Percentiles rank a stretch among this genome's conserved stretches.
phyloP scores from a whole-genome alignment of 2,888 invertebrate species.

The Tetragonula carbonaria region DNA sequence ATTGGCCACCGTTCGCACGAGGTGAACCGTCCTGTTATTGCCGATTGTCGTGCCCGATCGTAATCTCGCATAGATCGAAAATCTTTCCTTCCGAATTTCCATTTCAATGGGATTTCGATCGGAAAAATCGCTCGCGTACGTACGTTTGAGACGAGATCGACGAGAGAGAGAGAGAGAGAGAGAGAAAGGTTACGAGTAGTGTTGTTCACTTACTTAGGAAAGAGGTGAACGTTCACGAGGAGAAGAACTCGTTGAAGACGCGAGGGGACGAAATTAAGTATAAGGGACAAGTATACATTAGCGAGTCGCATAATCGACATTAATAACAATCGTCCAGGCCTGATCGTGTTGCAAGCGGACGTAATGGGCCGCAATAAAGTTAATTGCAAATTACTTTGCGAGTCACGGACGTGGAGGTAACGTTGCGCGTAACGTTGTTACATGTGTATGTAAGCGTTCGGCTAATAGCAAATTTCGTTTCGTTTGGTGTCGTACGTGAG shows the following conservation, averaged over 20 bases:
- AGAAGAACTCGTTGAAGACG: not conserved
- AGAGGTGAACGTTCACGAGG: not conserved
- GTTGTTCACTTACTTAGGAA: not conserved
- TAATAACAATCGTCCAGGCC: constrained; percentile 40
- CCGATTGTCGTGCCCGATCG: not conserved
- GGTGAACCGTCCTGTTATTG: constrained; percentile 1
- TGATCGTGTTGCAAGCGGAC: constrained; percentile 47
- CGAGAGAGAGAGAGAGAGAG: not conserved
- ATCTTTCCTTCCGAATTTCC: not conserved
- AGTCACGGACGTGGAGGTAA: constrained; percentile 39
- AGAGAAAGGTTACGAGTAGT: not conserved
- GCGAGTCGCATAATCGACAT: constrained; percentile 38
- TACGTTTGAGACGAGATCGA: too few species aligned
- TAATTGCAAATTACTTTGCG: constrained; percentile 61
- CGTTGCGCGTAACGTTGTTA: not conserved
- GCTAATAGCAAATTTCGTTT: constrained; percentile 13
- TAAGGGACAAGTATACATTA: constrained; percentile 18
- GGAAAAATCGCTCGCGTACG: too few species aligned
- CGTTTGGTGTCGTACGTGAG: too few species aligned
- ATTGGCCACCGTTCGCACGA: not conserved
- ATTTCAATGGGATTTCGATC: too few species aligned
- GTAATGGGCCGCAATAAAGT: constrained; percentile 51
- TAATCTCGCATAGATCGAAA: not conserved
- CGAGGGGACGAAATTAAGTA: not conserved
- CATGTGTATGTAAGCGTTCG: not conserved